Base-by-base conservation (phyloP, 2,888 invertebrate genomes). In the Drosophila meridionalis region DNA sequence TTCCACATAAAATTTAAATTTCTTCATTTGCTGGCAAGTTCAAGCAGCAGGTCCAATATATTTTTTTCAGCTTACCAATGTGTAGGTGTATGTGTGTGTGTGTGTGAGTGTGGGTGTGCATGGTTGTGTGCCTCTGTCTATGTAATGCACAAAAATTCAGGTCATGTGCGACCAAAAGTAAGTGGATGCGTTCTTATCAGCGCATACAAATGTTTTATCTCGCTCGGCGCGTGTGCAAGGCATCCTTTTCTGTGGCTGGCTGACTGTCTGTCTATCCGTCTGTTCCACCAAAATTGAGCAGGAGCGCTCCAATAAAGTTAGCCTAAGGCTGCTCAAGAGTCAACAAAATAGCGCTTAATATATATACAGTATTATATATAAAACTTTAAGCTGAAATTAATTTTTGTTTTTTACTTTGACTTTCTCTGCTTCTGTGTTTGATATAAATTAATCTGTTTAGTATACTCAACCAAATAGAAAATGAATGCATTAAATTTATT, bases 151-250 rank as follows among this genome's bases (percentile, higher is more conserved):
- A 75, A 79, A 80, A 83, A 87, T 87, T 87, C 89, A 89, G 83
- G 87, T 87, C 87, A 87, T 88, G 87, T 83, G 82, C 87, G 89
- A 85, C 81, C 80, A 84, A 87, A 89, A 87, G 87, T 87, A 87
- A 87, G 89, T 89, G 87, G 87, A 87, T 87, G 89, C 87, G 87
- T 83, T 87, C 85, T 84, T 88, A 87, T 87, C 86, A 87, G 84
- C 86, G 81, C 89, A 87, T 82, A 88, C 86, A 86, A 88, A 87
- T 87, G 86, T 87, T 86, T 86, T 88, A 87, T 87, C 86, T 87
- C 76, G 71, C 66, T 73, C 77, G 76, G 72, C 81, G 86, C 84
- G 87, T 87, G 80, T 84, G 84, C 82, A 87, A 72, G 69, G 70
- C 62, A 64, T 64, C 78, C 69, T 63, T 32, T 82, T 73, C 70